Evolutionary conservation across 2,888 invertebrate genomes (phyloP), one percentile per base, ranked within the genome.

Genomic region (Meghimatium bilineatum): DNA sequence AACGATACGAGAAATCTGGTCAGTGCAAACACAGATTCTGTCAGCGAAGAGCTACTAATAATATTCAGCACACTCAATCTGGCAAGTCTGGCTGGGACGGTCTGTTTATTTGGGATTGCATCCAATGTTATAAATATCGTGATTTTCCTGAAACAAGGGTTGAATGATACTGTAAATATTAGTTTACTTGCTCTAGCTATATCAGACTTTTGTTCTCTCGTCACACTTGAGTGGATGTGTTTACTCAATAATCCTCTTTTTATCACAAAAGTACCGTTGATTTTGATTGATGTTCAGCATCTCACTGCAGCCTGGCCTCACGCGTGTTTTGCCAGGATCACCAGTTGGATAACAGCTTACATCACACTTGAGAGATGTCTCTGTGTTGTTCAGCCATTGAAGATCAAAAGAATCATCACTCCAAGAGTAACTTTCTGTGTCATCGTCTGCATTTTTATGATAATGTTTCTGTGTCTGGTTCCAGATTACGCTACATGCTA

Each of bases 311-410:
- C 63, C 17, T 82, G 75, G 75, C 82, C 82, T 34, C 66, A 75
- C 36, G 52, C n/a, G 8, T 66, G 49, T 20, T 75, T 76, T 26
- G 66, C 72, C 26, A 72, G 71, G 29, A 67, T 82, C 49, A 52
- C 76, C 63, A 67, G 75, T 26, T 76, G 76, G 75, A 67, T 82
- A n/a, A 82, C 82, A 0, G 82, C 34, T 2, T 82, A 60, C 56
- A 76, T 82, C 67, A 76, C 67, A 8, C 32, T 72, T 6, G 82
- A 82, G 76, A 63, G 82, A 36, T 82, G 82, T 67, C 34, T 82
- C 14, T 82, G 75, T 52, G 72, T 82, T 56, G n/a, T 66, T 0
- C 8, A 66, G 1, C 82, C 82, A 8, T 34, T 82, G 63, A 82
- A 67, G 29, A 36, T 82, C 29, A 82, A 82, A 32, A 63, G 49